A percentile compares a stretch with the other conserved stretches of the same genome.
Evolutionary conservation across 2,797 vertebrate genomes (phyloP).

Genomic region (Sus cebifrons): DNA sequence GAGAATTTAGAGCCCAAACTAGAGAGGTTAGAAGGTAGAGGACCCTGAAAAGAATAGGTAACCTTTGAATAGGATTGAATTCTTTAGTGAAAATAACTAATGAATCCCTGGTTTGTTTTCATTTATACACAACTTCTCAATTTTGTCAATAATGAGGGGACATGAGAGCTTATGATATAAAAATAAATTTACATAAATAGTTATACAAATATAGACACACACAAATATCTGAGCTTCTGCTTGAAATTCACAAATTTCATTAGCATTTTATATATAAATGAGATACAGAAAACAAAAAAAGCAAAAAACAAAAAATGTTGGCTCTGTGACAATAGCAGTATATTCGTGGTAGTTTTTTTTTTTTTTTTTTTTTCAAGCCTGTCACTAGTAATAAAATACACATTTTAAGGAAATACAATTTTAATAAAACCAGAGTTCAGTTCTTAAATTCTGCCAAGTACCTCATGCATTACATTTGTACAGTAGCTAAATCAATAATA

Average conservation of each 20-base stretch:
- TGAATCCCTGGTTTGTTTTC: not conserved
- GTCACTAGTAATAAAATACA: not conserved
- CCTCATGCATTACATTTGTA: not conserved
- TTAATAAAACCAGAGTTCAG: conserved; percentile 3
- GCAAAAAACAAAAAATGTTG: not conserved
- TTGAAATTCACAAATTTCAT: not conserved
- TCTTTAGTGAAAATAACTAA: conserved; percentile 22
- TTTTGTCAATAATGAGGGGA: not conserved
- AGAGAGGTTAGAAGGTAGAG: not conserved
- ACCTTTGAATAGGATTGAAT: not conserved
- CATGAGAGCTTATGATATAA: not conserved
- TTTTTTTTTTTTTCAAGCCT: not conserved
- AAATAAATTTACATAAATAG: no score
- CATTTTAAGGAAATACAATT: conserved; percentile 19
- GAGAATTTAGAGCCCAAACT: not conserved
- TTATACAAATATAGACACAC: not conserved
- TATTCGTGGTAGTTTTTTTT: not conserved
- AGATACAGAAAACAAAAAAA: not conserved
- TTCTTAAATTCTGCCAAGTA: conserved; percentile 42
- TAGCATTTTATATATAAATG: not conserved
- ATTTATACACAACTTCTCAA: not conserved
- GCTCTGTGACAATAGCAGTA: not conserved
- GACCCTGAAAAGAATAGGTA: not conserved
- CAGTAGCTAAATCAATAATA: not conserved
- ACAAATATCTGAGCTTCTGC: not conserved